Evolutionary conservation across 2,888 invertebrate genomes (phyloP).

Genomic region (Protophormia terraenovae): DNA sequence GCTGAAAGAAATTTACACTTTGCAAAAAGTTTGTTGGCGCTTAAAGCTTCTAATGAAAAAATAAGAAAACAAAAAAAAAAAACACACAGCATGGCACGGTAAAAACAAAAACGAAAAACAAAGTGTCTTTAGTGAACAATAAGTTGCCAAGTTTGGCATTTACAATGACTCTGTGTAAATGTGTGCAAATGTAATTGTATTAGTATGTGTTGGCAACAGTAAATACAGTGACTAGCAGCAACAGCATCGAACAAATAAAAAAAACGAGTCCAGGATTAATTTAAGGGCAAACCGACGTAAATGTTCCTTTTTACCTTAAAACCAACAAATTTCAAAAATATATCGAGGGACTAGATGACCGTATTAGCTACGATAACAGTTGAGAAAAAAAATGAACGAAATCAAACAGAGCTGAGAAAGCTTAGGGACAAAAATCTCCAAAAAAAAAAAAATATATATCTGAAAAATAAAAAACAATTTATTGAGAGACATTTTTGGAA

Average conservation of each 20-base stretch:
- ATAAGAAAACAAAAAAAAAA: background rate
- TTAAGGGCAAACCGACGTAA: conserved; percentile 8
- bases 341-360: background rate
- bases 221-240: background rate
- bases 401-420: background rate
- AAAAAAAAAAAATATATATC: too few species aligned
- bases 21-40: conserved; percentile 67
- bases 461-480: too few species aligned
- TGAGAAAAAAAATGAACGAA: background rate
- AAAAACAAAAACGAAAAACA: conserved; percentile 51
- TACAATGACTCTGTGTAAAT: conserved; percentile 69
- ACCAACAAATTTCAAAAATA: background rate
- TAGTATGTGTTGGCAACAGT: conserved; percentile 68
- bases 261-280: background rate
- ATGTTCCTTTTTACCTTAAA: background rate
- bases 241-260: conserved; percentile 20
- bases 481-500: too few species aligned
- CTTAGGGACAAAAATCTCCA: too few species aligned
- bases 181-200: conserved; percentile 8
- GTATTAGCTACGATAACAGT: background rate
- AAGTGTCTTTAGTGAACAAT: conserved; percentile 65
- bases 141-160: conserved; percentile 75
- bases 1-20: conserved; percentile 66
- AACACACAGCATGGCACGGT: conserved; percentile 9
- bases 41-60: conserved; percentile 57